Evolutionary conservation across 53 echinoderm and acorn worm genomes (phyloP), one percentile per base, ranked within the genome.

Genomic region (Hippasteria phrygiana): DNA sequence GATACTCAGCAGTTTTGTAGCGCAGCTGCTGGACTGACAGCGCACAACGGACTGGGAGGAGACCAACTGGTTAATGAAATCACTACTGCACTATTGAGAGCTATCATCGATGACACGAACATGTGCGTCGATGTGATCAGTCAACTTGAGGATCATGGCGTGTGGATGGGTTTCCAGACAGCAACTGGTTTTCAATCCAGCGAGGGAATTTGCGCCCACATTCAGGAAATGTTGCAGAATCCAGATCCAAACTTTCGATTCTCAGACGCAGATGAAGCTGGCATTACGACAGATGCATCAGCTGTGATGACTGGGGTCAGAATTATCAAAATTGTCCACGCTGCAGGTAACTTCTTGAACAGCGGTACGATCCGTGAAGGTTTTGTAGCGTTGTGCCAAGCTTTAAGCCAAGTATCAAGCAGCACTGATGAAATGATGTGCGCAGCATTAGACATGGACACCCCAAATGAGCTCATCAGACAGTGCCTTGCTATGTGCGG

Each of bases 401-500:
- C 79, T 5, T 59, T 79, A 0, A 55, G 41, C 10, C 34, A 24
- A 10, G 39, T 59, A 26, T 55, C 79, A 59, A 79, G 59, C 12
- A 6, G 6, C 27, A 38, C 79, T 14, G 79, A 79, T 33, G 0
- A 39, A 24, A 39, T 38, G 62, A 79, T 79, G 79, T 79, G 79
- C 59, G 79, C 79, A 10, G 79, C 79, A 24, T 9, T 79, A 40
- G 59, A 62, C 10, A 59, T 18, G 27, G 79, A 79, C 40, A 56
- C 56, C 10, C 41, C 79, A 59, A 18, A 22, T 24, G 41, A 79
- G 39, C 79, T 79, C 13, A 79, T 79, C 55, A 56, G 27, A 34
- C 79, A 79, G 26, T 79, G 79, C 12, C 39, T 79, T 10, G 39
- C 40, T 1, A 39, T 79, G 40, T 79, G 79, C 41, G 79, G 79